Percentiles rank a stretch among this genome's conserved stretches.
Conservation (phyloP, 2,113 vertebrate species). For the Grantiella picta region DNA sequence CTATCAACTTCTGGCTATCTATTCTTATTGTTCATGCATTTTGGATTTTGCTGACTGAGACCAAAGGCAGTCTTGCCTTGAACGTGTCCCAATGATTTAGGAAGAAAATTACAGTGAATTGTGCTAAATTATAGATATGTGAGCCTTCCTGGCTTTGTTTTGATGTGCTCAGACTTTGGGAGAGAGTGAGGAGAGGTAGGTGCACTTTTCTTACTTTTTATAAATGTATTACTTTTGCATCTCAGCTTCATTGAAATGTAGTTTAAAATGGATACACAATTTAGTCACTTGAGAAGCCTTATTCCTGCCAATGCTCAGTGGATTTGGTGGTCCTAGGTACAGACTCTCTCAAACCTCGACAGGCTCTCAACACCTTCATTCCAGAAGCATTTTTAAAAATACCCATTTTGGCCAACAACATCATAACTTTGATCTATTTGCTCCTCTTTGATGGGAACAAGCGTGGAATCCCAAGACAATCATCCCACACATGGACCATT, state of each 20-base stretch:
- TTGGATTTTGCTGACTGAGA: not conserved
- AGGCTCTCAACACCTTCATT: not conserved
- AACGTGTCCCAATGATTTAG: not conserved
- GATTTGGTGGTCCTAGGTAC: not conserved
- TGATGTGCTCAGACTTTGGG: not conserved
- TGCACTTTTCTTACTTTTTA: not conserved
- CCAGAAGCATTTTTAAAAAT: not conserved
- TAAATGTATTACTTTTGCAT: not conserved
- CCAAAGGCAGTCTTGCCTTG: not conserved
- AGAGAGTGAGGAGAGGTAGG: not conserved
- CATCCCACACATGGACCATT: not conserved
- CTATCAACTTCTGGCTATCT: not conserved
- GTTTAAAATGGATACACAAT: not conserved
- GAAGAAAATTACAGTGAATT: not conserved
- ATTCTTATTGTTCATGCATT: not conserved
- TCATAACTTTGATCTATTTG: not conserved
- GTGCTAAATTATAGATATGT: not conserved
- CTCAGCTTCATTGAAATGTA: not conserved
- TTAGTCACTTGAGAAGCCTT: not conserved
- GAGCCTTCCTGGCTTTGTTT: not conserved
- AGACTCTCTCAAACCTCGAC: not conserved
- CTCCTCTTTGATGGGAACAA: not conserved
- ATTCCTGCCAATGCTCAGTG: not conserved
- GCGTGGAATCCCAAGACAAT: not conserved
- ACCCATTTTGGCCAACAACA: not conserved